Evolutionary conservation across 2,888 invertebrate species (phyloP), one percentile per base, ranked within the genome.

Genomic region (Ectropis crepuscularia): DNA sequence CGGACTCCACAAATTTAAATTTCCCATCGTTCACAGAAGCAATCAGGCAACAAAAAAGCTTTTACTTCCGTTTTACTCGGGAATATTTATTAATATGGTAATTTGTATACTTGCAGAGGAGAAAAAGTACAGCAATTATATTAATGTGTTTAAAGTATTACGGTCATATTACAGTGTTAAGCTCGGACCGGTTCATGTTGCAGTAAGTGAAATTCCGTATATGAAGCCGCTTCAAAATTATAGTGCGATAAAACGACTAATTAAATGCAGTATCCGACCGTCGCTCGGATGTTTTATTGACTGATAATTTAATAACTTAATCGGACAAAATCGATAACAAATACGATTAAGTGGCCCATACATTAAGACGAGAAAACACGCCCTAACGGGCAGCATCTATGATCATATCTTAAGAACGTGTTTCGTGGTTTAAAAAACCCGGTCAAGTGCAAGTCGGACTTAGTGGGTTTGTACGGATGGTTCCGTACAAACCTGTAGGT

Each of bases 181-280:
- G 36, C 43, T 38, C 7, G 6, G 36, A 66, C 68, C 53, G 62
- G 69, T 66, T 67, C 60, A 42, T 49, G 53, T 43, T 55, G 54
- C 48, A 42, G 57, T 67, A 61, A 81, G 81, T 81, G 82, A 82
- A 81, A 81, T 76, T 81, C 77, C 64, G 74, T 77, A 76, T 75
- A 76, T 74, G 71, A 11, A 69, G 47, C 70, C 70, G 62, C 70
- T 41, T 76, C 72, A 74, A 69, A 67, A 68, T 70, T 67, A 71
- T 76, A 73, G 71, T 71, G 64, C 68, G 64, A 69, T 72, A 70
- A 71, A 70, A 70, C 48, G 64, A 74, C 67, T 74, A 77, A 81
- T 78, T 77, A 74, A 79, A 76, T 74, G 67, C 69, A 73, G 69
- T 68, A 69, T 71, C 61, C 57, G 58, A 57, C 61, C 63, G 71